These are phyloP conservation scores for Oryzias dopingdopingensis DNA, from an alignment of 2,797 vertebrate genomes.

Conservation along the genomic window DNA sequence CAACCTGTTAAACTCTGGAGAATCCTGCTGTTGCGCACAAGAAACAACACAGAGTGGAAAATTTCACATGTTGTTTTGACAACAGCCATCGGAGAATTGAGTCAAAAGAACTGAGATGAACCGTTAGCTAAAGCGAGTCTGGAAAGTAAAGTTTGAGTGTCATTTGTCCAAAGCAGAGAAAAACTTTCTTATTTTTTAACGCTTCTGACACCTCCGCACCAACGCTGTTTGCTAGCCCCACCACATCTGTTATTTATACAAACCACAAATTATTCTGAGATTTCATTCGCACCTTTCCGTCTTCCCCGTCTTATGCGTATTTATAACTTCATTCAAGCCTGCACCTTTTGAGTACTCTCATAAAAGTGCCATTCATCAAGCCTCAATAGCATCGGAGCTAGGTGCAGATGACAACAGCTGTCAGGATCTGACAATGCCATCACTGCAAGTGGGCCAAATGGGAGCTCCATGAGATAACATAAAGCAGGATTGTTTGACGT, in stretches of 20 bases:
- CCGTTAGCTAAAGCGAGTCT: not conserved
- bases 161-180: not conserved
- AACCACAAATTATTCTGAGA: conserved; percentile 15
- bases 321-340: conserved; percentile 52
- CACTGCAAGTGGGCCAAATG: conserved; percentile 61
- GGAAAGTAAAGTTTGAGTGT: not conserved
- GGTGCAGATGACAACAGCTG: conserved; percentile 70
- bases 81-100: not conserved
- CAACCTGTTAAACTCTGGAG: too few species aligned
- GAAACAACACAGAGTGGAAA: not conserved
- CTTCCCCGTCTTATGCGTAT: conserved; percentile 23
- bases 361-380: conserved; percentile 65
- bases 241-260: conserved; percentile 1
- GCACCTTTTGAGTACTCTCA: conserved; percentile 51
- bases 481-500: conserved; percentile 66
- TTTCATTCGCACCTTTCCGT: conserved; percentile 16
- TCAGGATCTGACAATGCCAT: conserved; percentile 66
- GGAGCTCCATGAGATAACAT: conserved; percentile 70
- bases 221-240: not conserved
- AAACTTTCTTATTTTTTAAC: conserved; percentile 8
- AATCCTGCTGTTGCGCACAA: not conserved
- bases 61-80: conserved; percentile 10
- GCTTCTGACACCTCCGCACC: conserved; percentile 2
- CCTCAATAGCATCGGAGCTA: conserved; percentile 52
- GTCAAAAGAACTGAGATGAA: not conserved